Conservation (phyloP, 2,888 invertebrate species). For the Philaethria dido region DNA sequence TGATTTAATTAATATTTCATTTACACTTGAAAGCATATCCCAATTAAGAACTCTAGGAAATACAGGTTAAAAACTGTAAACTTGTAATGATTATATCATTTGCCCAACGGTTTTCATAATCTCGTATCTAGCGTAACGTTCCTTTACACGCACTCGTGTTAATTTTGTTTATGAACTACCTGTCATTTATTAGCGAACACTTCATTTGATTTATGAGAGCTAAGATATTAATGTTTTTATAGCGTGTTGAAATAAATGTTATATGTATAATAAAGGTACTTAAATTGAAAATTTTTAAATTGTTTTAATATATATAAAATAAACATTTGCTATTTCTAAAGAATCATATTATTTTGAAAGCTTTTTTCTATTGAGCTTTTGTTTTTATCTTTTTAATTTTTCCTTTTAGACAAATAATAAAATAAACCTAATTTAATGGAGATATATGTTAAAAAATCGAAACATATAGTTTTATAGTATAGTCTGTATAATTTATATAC, state of each 20-base stretch:
- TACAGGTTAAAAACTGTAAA: slow-evolving; percentile 38
- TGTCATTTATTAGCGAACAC: slow-evolving; percentile 13
- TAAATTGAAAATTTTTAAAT: too few species aligned
- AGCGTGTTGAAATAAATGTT: background rate
- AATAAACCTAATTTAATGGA: too few species aligned
- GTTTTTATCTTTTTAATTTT: too few species aligned
- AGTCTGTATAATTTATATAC: too few species aligned
- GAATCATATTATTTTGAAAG: too few species aligned
- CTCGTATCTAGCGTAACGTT: slow-evolving; percentile 41
- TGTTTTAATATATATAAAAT: background rate
- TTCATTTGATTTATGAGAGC: slow-evolving; percentile 13
- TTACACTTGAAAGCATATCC: background rate
- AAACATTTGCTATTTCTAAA: too few species aligned
- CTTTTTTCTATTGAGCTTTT: too few species aligned
- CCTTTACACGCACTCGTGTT: slow-evolving; percentile 29
- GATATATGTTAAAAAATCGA: too few species aligned
- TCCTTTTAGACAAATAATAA: too few species aligned
- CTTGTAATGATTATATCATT: slow-evolving; percentile 42
- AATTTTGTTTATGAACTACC: slow-evolving; percentile 22
- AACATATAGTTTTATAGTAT: too few species aligned
- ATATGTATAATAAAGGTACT: background rate
- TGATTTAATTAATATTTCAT: too few species aligned
- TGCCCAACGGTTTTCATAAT: slow-evolving; percentile 41
- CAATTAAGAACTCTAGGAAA: slow-evolving; percentile 12
- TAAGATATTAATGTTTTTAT: background rate